These are phyloP conservation scores for Passerculus sandwichensis DNA, from an alignment of 2,797 vertebrate species.

Conservation along the genomic window DNA sequence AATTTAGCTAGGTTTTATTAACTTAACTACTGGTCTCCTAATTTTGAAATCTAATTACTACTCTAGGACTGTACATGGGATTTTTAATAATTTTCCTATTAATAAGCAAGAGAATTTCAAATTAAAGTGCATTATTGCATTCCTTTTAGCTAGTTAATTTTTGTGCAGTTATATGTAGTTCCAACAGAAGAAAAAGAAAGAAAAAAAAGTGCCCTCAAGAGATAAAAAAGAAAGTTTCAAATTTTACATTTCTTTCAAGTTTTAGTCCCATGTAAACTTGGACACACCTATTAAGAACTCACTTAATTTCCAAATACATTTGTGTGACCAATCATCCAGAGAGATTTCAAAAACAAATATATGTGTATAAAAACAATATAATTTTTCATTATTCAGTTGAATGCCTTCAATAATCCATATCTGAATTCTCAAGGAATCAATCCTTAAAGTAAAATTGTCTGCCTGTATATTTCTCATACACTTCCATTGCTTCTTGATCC, in stretches of 20 bases:
- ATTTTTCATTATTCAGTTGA: background rate
- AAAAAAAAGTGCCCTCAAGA: background rate
- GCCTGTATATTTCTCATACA: background rate
- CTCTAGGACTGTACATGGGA: background rate
- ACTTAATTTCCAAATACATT: background rate
- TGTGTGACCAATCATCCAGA: background rate
- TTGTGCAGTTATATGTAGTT: background rate
- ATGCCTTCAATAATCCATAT: background rate
- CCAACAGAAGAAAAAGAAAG: background rate
- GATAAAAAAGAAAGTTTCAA: background rate
- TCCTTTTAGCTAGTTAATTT: background rate
- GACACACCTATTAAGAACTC: background rate
- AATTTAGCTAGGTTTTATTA: background rate
- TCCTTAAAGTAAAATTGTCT: background rate
- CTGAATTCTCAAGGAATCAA: background rate
- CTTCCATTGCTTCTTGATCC: background rate
- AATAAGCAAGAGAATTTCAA: background rate
- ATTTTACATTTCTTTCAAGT: background rate
- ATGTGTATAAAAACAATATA: background rate
- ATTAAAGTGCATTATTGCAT: background rate
- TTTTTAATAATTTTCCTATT: background rate
- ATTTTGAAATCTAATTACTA: background rate
- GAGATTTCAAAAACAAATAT: background rate
- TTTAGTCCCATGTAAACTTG: background rate
- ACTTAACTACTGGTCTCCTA: background rate